Conservation (phyloP, 2,797 vertebrate genomes). For the Xenops minutus region DNA sequence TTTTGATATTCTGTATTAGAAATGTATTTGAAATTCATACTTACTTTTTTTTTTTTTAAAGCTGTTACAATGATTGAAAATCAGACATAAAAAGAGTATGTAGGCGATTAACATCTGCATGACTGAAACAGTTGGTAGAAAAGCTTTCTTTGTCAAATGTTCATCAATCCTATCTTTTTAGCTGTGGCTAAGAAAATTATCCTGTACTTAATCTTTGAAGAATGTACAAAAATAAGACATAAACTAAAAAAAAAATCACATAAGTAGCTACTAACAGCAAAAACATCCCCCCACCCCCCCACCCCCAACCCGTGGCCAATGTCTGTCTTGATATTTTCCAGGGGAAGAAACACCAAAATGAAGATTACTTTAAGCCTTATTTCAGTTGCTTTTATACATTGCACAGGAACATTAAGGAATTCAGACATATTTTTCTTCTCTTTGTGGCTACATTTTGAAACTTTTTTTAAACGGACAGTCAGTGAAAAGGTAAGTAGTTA, state of each 20-base stretch:
- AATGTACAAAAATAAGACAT: not conserved
- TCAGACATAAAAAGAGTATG: not conserved
- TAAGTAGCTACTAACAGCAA: not conserved
- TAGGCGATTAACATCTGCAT: constrained; percentile 32
- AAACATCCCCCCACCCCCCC: fast-evolving
- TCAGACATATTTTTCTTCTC: not conserved
- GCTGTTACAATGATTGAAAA: not conserved
- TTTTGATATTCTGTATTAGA: constrained; percentile 17
- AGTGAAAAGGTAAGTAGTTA: not conserved
- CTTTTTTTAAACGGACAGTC: not conserved
- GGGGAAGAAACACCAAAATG: not conserved
- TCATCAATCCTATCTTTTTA: not conserved
- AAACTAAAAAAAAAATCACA: not conserved
- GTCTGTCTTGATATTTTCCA: not conserved
- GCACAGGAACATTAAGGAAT: not conserved
- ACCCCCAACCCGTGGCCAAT: not conserved
- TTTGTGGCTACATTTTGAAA: not conserved
- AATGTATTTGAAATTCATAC: not conserved
- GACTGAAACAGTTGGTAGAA: not conserved
- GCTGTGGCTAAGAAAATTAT: not conserved
- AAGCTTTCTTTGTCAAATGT: not conserved
- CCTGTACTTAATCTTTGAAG: not conserved
- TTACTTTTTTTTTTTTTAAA: not conserved
- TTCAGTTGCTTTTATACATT: not conserved
- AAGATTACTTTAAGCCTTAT: not conserved